A percentile compares a stretch with the other conserved stretches of the same genome.
Evolutionary conservation across 2,888 invertebrate genomes (phyloP).

Genomic region (Yponomeuta malinellus): DNA sequence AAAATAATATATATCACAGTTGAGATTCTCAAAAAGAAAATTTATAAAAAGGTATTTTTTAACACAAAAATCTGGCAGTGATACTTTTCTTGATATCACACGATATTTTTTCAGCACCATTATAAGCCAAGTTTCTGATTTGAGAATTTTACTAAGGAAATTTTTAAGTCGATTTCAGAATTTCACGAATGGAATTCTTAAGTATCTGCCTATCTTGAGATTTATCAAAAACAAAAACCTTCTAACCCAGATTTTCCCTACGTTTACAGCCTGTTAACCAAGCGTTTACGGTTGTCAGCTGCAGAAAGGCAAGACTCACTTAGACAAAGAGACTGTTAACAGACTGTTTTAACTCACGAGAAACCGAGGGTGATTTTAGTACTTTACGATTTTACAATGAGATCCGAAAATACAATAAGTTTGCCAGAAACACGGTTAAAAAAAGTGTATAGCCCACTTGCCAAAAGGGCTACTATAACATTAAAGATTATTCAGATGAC

Average conservation of each 20-base stretch:
- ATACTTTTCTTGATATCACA: slow-evolving; percentile 6
- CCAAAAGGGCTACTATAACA: no score
- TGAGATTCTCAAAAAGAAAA: background rate
- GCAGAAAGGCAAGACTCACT: no score
- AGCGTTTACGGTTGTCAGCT: no score
- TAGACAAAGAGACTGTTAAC: no score
- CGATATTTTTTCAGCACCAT: slow-evolving; percentile 1
- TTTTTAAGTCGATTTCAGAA: background rate
- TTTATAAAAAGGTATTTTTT: background rate
- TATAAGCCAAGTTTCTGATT: background rate
- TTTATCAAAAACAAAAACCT: background rate
- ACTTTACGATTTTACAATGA: no score
- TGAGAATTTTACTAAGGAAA: background rate
- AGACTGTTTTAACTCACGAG: no score
- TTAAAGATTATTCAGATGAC: no score
- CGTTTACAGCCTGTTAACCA: no score
- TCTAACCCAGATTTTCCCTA: background rate
- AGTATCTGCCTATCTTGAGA: background rate
- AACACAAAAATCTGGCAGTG: background rate
- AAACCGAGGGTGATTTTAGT: no score
- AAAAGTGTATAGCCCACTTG: no score
- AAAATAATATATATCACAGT: background rate
- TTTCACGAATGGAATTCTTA: background rate
- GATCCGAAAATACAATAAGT: no score
- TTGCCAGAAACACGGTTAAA: no score